Base-by-base conservation (phyloP, 2,113 vertebrate species). In the Sardina pilchardus region DNA sequence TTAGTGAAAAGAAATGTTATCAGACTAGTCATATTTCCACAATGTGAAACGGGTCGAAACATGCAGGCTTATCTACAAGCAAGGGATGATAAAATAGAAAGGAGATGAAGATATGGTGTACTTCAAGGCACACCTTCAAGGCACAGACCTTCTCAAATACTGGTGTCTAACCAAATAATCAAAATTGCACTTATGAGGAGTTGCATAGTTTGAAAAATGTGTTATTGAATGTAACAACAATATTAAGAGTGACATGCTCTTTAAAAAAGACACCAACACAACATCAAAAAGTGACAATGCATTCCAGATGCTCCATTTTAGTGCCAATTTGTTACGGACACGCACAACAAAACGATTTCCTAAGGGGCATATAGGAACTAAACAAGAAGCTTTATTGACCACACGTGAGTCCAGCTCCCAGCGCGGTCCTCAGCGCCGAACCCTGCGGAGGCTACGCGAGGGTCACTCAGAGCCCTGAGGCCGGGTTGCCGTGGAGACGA, bases 341-440 rank as follows among this genome's bases (percentile, higher is more conserved):
- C 34, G 4, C 71, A 36, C 30, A 34, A 36, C 2, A 34, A 59
- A 14, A 78, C n/a, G n/a, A 34, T 17, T 12, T 34, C 34, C 34
- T 36, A 17, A 17, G 30, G 71, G 71, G 30, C 30, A 16, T 12
- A 78, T 78, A 14, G 34, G 39, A 78, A 78, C 71, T 3, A 78
- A 78, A 78, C 71, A 78, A 78, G 34, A 71, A 78, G 71, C 71
- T 78, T 78, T 78, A 78, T 78, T 78, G 71, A 14, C 71, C 71
- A 30, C 16, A 34, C 12, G 30, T 10, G 26, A 34, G 63, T 34
- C 9, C 30, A 8, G 16, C 7, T 71, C 63, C 30, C 63, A 71
- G 16, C 34, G 63, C 39, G 17, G 30, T 30, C 24, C 39, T 78
- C 47, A 48, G 45, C 63, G 48, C 43, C n/a, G 34, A 50, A 26